Evolutionary conservation across 2,888 invertebrate species (phyloP).

Genomic region (Cecidostiba fungosa): DNA sequence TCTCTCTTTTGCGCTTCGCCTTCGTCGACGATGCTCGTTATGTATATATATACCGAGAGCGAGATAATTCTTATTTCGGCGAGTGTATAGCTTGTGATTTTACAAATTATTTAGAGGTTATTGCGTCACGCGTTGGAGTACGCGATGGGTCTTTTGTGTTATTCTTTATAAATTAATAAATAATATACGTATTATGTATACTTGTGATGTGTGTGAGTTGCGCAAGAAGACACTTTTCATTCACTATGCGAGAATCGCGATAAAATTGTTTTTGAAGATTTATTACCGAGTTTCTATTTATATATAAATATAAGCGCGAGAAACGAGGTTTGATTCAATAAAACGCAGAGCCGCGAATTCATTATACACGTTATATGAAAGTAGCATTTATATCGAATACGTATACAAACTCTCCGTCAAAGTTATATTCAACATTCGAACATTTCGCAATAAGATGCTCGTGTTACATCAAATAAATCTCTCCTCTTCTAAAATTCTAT

Average conservation of each 20-base stretch:
- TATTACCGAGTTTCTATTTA: not conserved
- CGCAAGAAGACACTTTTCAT: not conserved
- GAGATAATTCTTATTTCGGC: slow-evolving; percentile 57
- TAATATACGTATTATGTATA: not conserved
- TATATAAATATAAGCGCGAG: not conserved
- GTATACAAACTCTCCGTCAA: slow-evolving; percentile 22
- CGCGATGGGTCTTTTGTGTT: too few relatives aligned
- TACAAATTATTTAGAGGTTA: slow-evolving; percentile 51
- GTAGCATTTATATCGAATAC: slow-evolving; percentile 30
- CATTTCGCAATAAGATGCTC: slow-evolving; percentile 49
- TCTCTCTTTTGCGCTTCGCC: not conserved
- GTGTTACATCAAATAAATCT: slow-evolving; percentile 47
- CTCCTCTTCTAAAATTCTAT: slow-evolving; percentile 3
- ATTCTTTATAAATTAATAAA: too few relatives aligned
- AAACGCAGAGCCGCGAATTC: slow-evolving; percentile 23
- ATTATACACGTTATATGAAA: slow-evolving; percentile 17
- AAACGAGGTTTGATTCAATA: slow-evolving; percentile 48
- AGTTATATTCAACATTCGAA: slow-evolving; percentile 15
- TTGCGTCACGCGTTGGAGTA: not conserved
- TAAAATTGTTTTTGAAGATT: slow-evolving; percentile 6
- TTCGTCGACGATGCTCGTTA: not conserved
- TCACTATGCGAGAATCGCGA: not conserved
- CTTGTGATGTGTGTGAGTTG: not conserved
- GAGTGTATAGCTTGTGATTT: slow-evolving; percentile 15
- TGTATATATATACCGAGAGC: slow-evolving; percentile 33